Conservation (phyloP, 2,888 invertebrate species). For the Drosophila atripex region DNA sequence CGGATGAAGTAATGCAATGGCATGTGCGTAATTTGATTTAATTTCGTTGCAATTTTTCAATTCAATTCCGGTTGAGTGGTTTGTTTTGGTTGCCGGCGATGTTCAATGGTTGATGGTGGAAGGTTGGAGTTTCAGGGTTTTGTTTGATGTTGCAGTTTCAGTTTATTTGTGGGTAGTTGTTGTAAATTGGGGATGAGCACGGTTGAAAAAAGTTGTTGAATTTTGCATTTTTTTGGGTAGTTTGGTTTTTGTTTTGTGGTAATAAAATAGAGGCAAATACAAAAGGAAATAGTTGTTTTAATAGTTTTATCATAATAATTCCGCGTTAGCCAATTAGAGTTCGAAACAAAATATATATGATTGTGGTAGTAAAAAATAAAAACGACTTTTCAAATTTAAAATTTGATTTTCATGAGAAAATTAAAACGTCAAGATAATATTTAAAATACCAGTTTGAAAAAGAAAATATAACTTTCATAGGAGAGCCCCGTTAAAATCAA, state of each 20-base stretch:
- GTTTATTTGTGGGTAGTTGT: constrained; percentile 57
- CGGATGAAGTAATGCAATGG: constrained; percentile 37
- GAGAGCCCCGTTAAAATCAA: constrained; percentile 1
- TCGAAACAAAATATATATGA: constrained; percentile 1
- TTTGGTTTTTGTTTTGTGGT: constrained; percentile 40
- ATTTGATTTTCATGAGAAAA: background rate
- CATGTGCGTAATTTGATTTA: constrained; percentile 72
- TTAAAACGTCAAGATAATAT: background rate
- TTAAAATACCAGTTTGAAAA: background rate
- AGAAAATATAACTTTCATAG: background rate
- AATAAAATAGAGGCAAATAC: constrained; percentile 74
- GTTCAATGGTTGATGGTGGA: constrained; percentile 42
- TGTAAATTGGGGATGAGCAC: constrained; percentile 59
- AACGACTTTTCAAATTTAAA: background rate
- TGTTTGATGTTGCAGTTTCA: constrained; percentile 20
- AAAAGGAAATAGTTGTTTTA: constrained; percentile 79
- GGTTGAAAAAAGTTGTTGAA: constrained; percentile 71
- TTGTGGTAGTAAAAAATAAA: background rate
- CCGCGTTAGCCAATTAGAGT: constrained; percentile 61
- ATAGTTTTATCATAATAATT: constrained; percentile 76
- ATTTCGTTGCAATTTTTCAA: constrained; percentile 68
- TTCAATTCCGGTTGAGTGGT: constrained; percentile 61
- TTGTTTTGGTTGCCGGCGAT: constrained; percentile 47
- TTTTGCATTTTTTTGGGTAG: constrained; percentile 50
- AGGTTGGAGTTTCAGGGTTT: constrained; percentile 29